These are phyloP conservation scores for Brachyopa scutellaris DNA, from an alignment of 2,888 invertebrate genomes.

Conservation along the genomic window DNA sequence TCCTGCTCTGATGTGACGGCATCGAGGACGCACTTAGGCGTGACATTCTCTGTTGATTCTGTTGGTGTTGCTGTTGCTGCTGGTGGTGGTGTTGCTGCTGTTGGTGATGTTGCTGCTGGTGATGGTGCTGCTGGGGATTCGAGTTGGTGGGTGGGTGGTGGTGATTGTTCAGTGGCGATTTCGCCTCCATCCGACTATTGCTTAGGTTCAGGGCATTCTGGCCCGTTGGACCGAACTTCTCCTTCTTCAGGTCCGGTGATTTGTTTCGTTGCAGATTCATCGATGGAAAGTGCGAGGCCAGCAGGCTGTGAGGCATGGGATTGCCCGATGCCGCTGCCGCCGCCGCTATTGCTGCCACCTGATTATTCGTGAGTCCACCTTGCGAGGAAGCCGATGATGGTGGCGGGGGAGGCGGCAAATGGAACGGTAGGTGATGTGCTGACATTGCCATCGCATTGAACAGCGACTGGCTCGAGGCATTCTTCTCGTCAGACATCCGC, in stretches of 20 bases:
- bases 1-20: slow-evolving; percentile 71
- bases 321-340: slow-evolving; percentile 86
- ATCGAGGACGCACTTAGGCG: slow-evolving; percentile 63
- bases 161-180: slow-evolving; percentile 56
- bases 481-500: slow-evolving; percentile 83
- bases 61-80: slow-evolving; percentile 67
- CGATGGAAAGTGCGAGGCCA: slow-evolving; percentile 83
- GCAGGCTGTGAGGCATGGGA: slow-evolving; percentile 84
- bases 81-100: slow-evolving; percentile 72
- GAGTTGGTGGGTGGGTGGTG: slow-evolving; percentile 69
- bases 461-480: slow-evolving; percentile 83
- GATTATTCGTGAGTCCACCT: slow-evolving; percentile 83
- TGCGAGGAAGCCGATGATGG: slow-evolving; percentile 81
- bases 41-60: slow-evolving; percentile 76
- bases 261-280: slow-evolving; percentile 73
- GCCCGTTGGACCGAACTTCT: slow-evolving; percentile 43
- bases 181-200: slow-evolving; percentile 81
- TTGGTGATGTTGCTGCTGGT: slow-evolving; percentile 76
- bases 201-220: slow-evolving; percentile 86
- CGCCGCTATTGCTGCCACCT: slow-evolving; percentile 84
- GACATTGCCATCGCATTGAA: slow-evolving; percentile 85
- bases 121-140: slow-evolving; percentile 67
- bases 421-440: slow-evolving; percentile 85
- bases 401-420: slow-evolving; percentile 86
- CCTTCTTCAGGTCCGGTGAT: slow-evolving; percentile 75